phyloP scores from a whole-genome alignment of 2,797 vertebrate genomes.

The Balearica regulorum region DNA sequence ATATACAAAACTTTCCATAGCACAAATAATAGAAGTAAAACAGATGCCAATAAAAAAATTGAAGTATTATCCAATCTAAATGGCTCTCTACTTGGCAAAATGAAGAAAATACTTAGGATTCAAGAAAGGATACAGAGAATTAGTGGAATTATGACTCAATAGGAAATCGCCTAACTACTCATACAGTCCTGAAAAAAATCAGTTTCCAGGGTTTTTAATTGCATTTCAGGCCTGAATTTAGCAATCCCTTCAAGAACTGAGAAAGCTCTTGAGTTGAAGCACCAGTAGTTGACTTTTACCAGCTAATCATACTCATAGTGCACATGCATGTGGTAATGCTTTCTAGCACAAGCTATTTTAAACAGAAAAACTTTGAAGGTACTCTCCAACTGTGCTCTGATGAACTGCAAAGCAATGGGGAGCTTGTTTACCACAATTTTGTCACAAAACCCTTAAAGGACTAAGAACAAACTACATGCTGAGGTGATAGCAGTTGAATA shows the following conservation, averaged over 20 bases:
- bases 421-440: constrained; percentile 64
- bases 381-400: constrained; percentile 65
- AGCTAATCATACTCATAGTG: constrained; percentile 35
- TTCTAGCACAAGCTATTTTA: constrained; percentile 48
- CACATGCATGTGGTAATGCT: constrained; percentile 27
- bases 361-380: constrained; percentile 59
- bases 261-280: constrained; percentile 51
- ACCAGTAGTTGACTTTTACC: constrained; percentile 51
- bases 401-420: constrained; percentile 67
- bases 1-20: neutral
- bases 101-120: constrained; percentile 1
- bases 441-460: constrained; percentile 36
- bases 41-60: neutral
- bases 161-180: constrained; percentile 30
- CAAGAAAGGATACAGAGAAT: neutral
- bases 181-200: neutral
- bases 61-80: neutral
- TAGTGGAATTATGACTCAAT: constrained; percentile 6
- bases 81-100: neutral
- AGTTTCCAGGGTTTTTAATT: constrained; percentile 49
- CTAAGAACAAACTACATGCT: constrained; percentile 65
- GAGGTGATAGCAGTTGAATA: constrained; percentile 54
- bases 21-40: neutral
- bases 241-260: constrained; percentile 9
- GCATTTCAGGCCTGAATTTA: constrained; percentile 36